phyloP scores from a whole-genome alignment of 2,888 invertebrate species.

The Podotricha telesiphe region DNA sequence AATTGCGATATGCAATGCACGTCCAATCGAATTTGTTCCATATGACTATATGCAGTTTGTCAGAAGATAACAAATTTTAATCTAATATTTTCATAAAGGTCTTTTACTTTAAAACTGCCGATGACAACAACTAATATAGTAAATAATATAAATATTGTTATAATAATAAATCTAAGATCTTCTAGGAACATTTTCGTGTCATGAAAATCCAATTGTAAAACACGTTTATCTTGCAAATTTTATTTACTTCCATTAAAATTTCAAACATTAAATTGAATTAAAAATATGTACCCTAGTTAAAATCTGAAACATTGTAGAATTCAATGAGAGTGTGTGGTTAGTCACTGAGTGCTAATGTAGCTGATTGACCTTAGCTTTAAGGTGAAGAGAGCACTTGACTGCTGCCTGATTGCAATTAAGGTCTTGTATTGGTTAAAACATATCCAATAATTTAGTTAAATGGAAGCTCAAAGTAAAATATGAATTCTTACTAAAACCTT shows the following conservation, averaged over 20 bases:
- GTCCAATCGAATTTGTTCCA: too few relatives aligned
- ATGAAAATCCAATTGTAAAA: background rate
- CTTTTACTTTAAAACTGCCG: too few relatives aligned
- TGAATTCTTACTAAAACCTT: too few relatives aligned
- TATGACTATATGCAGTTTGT: too few relatives aligned
- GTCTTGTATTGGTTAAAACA: background rate
- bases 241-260: background rate
- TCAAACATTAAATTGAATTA: background rate
- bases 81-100: too few relatives aligned
- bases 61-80: too few relatives aligned
- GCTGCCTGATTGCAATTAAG: constrained; percentile 23
- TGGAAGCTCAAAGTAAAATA: too few relatives aligned
- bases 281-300: background rate
- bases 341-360: constrained; percentile 14
- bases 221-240: background rate
- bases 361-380: constrained; percentile 17
- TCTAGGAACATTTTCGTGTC: background rate
- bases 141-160: too few relatives aligned
- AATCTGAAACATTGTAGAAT: background rate
- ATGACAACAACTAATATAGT: too few relatives aligned
- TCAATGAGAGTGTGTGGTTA: background rate
- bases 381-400: constrained; percentile 10
- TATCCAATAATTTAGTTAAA: background rate
- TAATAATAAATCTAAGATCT: background rate
- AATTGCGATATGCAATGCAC: too few relatives aligned